Base-by-base conservation (phyloP, 1,140 invertebrate genomes). In the Trypoxylus dichotomus region DNA sequence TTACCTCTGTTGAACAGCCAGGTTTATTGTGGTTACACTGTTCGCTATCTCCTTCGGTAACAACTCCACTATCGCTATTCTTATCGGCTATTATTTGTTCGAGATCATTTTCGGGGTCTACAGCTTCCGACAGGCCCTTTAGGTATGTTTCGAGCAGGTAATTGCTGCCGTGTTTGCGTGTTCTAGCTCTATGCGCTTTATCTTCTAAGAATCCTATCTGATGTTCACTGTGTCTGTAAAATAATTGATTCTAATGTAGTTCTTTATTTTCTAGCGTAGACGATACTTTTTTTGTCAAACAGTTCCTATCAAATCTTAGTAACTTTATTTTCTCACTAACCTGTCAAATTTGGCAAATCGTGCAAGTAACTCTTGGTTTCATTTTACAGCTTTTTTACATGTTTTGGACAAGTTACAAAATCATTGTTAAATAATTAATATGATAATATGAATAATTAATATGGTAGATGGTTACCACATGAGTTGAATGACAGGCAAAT, bases 131-230 rank as follows among this genome's bases (percentile, higher is more conserved):
- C 63, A 89, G 84, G 11, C 89, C 87, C 63, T 89, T 89, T 1
- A 95, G 86, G 83, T 95, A 96, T 0, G 94, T 92, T 83, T 95
- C 92, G 1, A 95, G 88, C 19, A 96, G 88, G 85, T 96, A 96
- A 85, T 96, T 94, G 47, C 91, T 91, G 11, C 94, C 94, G 80
- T 94, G 91, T 82, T 93, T 91, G 78, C 92, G 89, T 85, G 93
- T 91, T 60, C 94, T 86, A 0, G 87, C 87, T 29, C 87, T 85
- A 84, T 95, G 94, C 63, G 93, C 91, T 79, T 93, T 91, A 77
- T 93, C 91, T 88, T 95, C 94, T 80, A 94, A 89, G 76, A 90
- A 89, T 32, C 92, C 91, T 79, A 96, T 95, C 80, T 94, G 90
- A 80, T 91, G 90, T 83, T 95, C 94, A 83, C 93, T 93, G 79